These are phyloP conservation scores for Morone chrysops DNA, from an alignment of 2,113 vertebrate genomes.

Conservation along the genomic window DNA sequence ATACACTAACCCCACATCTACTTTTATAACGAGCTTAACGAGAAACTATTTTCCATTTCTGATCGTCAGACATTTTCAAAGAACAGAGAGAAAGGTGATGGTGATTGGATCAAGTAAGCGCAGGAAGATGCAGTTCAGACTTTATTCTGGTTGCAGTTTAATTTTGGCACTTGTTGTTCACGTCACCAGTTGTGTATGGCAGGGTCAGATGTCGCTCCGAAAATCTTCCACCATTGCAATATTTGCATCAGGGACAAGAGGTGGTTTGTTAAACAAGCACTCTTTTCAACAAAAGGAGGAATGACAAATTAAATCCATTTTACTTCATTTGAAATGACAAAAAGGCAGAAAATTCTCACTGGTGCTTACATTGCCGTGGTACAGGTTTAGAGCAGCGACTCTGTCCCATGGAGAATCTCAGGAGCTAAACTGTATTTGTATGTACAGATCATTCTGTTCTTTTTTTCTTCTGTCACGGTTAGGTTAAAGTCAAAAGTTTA, in stretches of 20 bases:
- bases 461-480: constrained; percentile 62
- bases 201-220: constrained; percentile 38
- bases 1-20: constrained; percentile 19
- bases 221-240: constrained; percentile 20
- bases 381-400: constrained; percentile 41
- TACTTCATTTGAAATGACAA: neutral
- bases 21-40: constrained; percentile 17
- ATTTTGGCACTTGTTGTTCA: constrained; percentile 60
- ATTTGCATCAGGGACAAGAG: neutral
- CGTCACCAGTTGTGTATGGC: constrained; percentile 45
- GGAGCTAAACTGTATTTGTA: constrained; percentile 74
- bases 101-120: constrained; percentile 10
- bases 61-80: constrained; percentile 4
- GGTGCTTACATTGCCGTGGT: constrained; percentile 22
- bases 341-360: neutral
- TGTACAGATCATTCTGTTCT: constrained; percentile 64
- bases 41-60: constrained; percentile 17
- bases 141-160: constrained; percentile 47
- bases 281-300: neutral
- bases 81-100: neutral
- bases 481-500: constrained; percentile 64
- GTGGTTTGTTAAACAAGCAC: neutral
- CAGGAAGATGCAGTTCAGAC: constrained; percentile 33
- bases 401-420: constrained; percentile 76
- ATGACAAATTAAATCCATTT: neutral